phyloP scores from a whole-genome alignment of 2,113 vertebrate genomes.

The Cololabis saira region DNA sequence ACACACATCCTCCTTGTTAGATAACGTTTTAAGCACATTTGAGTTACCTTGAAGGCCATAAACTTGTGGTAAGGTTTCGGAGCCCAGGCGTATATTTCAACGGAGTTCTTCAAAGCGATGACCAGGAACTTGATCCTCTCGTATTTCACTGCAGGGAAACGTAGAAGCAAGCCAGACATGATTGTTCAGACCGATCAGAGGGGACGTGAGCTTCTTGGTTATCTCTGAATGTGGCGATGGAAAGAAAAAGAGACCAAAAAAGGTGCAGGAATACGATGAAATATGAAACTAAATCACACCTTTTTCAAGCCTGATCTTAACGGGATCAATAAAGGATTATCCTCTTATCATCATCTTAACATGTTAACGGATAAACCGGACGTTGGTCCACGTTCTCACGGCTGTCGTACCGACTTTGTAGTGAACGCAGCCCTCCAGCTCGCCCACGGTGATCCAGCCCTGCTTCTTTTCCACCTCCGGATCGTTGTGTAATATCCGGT shows the following conservation, averaged over 20 bases:
- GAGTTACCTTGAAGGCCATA: conserved; percentile 97
- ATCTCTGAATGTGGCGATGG: too few species aligned
- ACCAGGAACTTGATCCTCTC: conserved; percentile 99
- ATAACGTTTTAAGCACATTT: neutral
- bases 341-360: neutral
- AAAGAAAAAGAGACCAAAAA: too few species aligned
- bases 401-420: conserved; percentile 93
- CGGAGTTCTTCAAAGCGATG: conserved; percentile 96
- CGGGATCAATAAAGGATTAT: too few species aligned
- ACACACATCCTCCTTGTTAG: too few species aligned
- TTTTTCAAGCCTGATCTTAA: too few species aligned
- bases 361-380: neutral
- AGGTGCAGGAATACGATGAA: too few species aligned
- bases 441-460: conserved; percentile 97
- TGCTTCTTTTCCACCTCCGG: conserved; percentile 99
- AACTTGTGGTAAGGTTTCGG: conserved; percentile 99
- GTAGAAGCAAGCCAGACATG: neutral
- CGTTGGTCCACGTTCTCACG: too few species aligned
- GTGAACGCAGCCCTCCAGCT: conserved; percentile 97
- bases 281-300: too few species aligned
- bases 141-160: conserved; percentile 89
- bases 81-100: conserved; percentile 99
- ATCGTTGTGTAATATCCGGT: conserved; percentile 98
- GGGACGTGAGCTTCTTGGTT: neutral
- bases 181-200: too few species aligned